Percentiles rank a stretch among this genome's conserved stretches.
phyloP scores from a whole-genome alignment of 1,140 invertebrate genomes.

The Sycophaga agraensis region DNA sequence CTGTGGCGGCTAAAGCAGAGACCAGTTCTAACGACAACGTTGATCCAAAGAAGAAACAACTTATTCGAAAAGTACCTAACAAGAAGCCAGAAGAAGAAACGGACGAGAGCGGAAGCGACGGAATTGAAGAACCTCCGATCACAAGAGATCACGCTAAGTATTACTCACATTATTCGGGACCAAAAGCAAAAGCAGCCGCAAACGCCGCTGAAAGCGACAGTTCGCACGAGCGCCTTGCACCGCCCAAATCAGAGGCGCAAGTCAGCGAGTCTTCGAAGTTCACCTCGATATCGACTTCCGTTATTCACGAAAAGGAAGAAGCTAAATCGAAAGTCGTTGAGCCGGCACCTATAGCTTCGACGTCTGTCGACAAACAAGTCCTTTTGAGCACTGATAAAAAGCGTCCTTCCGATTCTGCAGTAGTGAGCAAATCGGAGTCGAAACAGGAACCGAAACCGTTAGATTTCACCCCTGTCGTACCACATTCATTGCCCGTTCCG shows the following conservation, averaged over 20 bases:
- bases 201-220: background rate
- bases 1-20: background rate
- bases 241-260: background rate
- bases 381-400: background rate
- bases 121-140: background rate
- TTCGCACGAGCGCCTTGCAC: background rate
- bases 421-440: background rate
- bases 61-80: background rate
- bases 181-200: slow-evolving; percentile 18
- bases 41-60: slow-evolving; percentile 6
- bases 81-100: slow-evolving; percentile 11
- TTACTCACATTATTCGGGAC: slow-evolving; percentile 24
- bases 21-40: background rate
- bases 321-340: background rate
- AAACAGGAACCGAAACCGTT: slow-evolving; percentile 40
- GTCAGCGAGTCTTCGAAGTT: background rate
- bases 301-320: slow-evolving; percentile 5
- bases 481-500: slow-evolving; percentile 37
- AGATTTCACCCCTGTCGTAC: slow-evolving; percentile 39
- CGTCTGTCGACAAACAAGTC: background rate
- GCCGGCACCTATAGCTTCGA: background rate
- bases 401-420: background rate
- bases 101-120: slow-evolving; percentile 5
- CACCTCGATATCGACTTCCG: background rate
- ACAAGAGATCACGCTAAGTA: slow-evolving; percentile 16